A percentile compares a stretch with the other conserved stretches of the same genome.
Evolutionary conservation across 1,140 invertebrate genomes (phyloP).

Genomic region (Trichomalopsis sarcophagae): DNA sequence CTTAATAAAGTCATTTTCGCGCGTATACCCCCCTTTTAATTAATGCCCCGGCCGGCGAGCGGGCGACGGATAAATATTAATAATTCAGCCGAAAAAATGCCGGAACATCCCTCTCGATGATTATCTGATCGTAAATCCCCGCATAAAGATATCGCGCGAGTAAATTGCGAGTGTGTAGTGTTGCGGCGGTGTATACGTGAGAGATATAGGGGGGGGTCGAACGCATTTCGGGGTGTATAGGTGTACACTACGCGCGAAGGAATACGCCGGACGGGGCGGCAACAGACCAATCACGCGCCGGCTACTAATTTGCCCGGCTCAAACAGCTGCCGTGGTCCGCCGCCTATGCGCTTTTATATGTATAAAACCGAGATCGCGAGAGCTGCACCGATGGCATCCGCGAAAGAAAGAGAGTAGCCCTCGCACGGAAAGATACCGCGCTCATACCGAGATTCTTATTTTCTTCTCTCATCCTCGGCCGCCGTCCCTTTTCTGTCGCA

Average conservation of each 20-base stretch:
- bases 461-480: slow-evolving; percentile 10
- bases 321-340: slow-evolving; percentile 74
- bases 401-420: slow-evolving; percentile 39
- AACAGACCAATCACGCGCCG: slow-evolving; percentile 75
- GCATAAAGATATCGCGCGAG: slow-evolving; percentile 74
- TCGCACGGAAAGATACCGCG: slow-evolving; percentile 15
- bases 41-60: slow-evolving; percentile 57
- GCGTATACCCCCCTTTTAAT: slow-evolving; percentile 60
- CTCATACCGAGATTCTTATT: slow-evolving; percentile 48
- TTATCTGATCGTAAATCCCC: slow-evolving; percentile 74
- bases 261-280: slow-evolving; percentile 71
- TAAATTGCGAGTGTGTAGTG: slow-evolving; percentile 70
- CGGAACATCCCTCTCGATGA: slow-evolving; percentile 73
- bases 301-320: slow-evolving; percentile 74
- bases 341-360: slow-evolving; percentile 58
- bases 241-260: slow-evolving; percentile 47
- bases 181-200: not conserved
- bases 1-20: slow-evolving; percentile 72
- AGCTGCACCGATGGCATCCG: slow-evolving; percentile 66
- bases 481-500: slow-evolving; percentile 28
- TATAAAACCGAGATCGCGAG: slow-evolving; percentile 56
- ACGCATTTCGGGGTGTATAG: slow-evolving; percentile 12
- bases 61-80: slow-evolving; percentile 71
- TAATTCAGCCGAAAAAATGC: slow-evolving; percentile 70
- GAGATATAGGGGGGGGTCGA: not conserved